Evolutionary conservation across 2,888 invertebrate genomes (phyloP).

Genomic region (Dasysyrphus albostriatus): DNA sequence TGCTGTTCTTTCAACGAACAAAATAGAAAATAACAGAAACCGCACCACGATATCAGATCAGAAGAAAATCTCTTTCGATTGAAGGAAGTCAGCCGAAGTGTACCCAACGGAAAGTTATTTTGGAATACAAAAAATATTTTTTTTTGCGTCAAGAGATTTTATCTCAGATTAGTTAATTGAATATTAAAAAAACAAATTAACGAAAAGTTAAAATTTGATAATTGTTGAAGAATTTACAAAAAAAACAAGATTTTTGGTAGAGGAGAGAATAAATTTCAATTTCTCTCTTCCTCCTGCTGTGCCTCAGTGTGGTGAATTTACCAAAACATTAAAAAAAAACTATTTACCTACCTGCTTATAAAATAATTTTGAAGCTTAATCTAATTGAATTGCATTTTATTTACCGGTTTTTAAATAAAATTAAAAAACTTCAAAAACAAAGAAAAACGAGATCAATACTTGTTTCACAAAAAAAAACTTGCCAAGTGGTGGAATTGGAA

Average conservation of each 20-base stretch:
- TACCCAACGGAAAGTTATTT: conserved; percentile 32
- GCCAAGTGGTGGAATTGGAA: conserved; percentile 47
- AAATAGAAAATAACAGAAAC: conserved; percentile 75
- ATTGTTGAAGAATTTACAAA: conserved; percentile 20
- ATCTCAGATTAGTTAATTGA: conserved; percentile 30
- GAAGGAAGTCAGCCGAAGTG: conserved; percentile 39
- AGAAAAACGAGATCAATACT: neutral
- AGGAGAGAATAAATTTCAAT: conserved; percentile 59
- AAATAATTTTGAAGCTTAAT: neutral
- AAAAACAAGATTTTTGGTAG: conserved; percentile 34
- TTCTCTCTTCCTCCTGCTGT: conserved; percentile 67
- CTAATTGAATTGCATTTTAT: neutral
- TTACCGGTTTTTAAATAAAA: conserved; percentile 1
- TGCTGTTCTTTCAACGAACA: conserved; percentile 47
- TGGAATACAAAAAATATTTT: conserved; percentile 25
- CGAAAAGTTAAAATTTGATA: neutral
- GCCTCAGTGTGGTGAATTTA: conserved; percentile 52
- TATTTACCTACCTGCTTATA: neutral
- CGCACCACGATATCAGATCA: conserved; percentile 55
- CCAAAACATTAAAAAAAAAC: conserved; percentile 1
- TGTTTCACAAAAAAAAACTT: conserved; percentile 24
- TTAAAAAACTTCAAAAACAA: neutral
- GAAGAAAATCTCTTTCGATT: conserved; percentile 72
- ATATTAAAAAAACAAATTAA: neutral
- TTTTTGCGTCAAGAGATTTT: conserved; percentile 55